Conservation (phyloP, 2,797 vertebrate species). For the Acipenser ruthenus region DNA sequence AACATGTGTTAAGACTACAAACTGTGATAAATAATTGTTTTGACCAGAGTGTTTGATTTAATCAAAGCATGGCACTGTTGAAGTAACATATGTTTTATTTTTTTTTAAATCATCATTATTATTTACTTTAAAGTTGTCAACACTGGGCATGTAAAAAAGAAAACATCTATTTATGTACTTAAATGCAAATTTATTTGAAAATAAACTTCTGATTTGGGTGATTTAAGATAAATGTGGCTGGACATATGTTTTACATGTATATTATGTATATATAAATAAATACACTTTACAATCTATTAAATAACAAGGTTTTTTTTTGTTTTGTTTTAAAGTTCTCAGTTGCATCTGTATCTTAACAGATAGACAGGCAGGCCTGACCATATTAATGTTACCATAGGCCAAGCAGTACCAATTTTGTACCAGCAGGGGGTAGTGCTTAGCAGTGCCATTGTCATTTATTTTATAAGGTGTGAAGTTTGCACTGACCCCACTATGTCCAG, state of each 20-base stretch:
- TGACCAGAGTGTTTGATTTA: no score
- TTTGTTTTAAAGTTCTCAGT: no score
- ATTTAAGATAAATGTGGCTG: constrained; percentile 12
- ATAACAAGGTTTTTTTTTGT: not conserved
- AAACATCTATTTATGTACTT: constrained; percentile 13
- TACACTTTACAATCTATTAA: constrained; percentile 27
- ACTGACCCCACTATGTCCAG: not conserved
- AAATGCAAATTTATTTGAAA: constrained; percentile 18
- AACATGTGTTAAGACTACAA: no score
- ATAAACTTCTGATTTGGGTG: constrained; percentile 16
- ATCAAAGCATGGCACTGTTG: no score
- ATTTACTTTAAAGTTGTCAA: constrained; percentile 25
- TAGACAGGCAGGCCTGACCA: no score
- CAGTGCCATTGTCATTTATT: not conserved
- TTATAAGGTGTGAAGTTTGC: not conserved
- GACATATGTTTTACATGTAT: constrained; percentile 38
- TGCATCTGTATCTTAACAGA: no score
- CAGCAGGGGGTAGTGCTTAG: not conserved
- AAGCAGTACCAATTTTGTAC: not conserved
- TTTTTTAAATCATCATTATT: constrained; percentile 9
- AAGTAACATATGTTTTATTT: not conserved
- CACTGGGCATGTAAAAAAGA: constrained; percentile 37
- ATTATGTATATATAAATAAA: constrained; percentile 48
- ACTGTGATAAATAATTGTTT: no score
- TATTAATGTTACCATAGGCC: no score